These are phyloP conservation scores for Thera britannica DNA, from an alignment of 2,888 invertebrate species.

Conservation along the genomic window DNA sequence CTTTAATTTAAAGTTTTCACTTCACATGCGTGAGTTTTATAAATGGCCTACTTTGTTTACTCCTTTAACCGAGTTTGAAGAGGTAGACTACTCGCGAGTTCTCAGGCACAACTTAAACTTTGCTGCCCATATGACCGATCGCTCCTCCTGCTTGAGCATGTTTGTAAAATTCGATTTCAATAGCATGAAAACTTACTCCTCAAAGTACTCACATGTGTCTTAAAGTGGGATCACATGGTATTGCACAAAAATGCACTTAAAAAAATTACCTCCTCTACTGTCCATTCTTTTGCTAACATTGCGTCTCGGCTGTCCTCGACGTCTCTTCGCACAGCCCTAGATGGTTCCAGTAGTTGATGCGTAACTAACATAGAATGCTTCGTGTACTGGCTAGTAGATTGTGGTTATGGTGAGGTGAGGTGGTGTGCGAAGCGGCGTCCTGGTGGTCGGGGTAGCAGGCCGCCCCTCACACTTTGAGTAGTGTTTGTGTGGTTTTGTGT, in stretches of 20 bases:
- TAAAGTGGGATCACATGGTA: constrained; percentile 76
- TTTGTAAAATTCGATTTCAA: constrained; percentile 74
- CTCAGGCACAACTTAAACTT: constrained; percentile 75
- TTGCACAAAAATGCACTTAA: constrained; percentile 72
- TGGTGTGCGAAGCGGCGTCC: constrained; percentile 65
- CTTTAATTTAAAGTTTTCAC: constrained; percentile 65
- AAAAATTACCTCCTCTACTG: constrained; percentile 64
- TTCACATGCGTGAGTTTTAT: constrained; percentile 52
- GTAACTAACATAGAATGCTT: constrained; percentile 40
- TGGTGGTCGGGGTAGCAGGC: constrained; percentile 50
- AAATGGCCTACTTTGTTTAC: constrained; percentile 45
- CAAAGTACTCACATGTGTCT: constrained; percentile 69
- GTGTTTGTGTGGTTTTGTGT: constrained; percentile 85
- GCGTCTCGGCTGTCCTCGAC: constrained; percentile 68
- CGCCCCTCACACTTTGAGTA: constrained; percentile 80
- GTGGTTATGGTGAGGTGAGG: constrained; percentile 35
- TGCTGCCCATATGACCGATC: constrained; percentile 71
- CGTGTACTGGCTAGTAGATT: constrained; percentile 36
- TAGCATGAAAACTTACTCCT: constrained; percentile 75
- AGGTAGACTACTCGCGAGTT: constrained; percentile 40
- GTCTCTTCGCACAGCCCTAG: constrained; percentile 68
- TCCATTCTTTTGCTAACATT: constrained; percentile 74
- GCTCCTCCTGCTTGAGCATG: constrained; percentile 81
- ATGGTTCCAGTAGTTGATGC: constrained; percentile 51
- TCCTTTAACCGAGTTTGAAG: constrained; percentile 24